A percentile compares a stretch with the other conserved stretches of the same genome.
These are phyloP conservation scores for Patella depressa DNA, from an alignment of 2,888 invertebrate species.

Conservation along the genomic window DNA sequence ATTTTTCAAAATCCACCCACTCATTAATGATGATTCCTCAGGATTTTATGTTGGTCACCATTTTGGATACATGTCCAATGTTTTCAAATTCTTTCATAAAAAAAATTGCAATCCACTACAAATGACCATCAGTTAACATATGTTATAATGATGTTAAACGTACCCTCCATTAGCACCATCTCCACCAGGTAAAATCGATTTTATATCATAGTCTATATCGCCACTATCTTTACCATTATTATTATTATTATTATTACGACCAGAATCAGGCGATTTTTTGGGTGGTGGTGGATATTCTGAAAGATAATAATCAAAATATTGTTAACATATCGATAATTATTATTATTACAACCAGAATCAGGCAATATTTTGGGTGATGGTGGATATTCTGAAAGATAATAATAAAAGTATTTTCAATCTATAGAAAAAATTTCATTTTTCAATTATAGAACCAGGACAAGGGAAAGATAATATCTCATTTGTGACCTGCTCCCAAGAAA, in stretches of 20 bases:
- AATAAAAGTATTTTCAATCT: not conserved
- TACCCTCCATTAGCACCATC: constrained; percentile 4
- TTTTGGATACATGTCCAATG: too few species aligned
- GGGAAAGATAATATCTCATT: too few species aligned
- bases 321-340: not conserved
- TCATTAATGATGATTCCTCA: too few species aligned
- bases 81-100: too few species aligned
- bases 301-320: not conserved
- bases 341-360: not conserved
- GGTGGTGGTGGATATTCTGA: constrained; percentile 8
- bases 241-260: constrained; percentile 10
- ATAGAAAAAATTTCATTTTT: not conserved
- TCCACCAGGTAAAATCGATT: not conserved
- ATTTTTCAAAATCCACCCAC: too few species aligned
- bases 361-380: not conserved
- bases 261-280: not conserved
- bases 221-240: not conserved
- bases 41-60: too few species aligned
- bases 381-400: not conserved
- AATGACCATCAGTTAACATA: too few species aligned
- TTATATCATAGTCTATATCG: not conserved
- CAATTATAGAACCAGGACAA: too few species aligned
- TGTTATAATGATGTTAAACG: not conserved
- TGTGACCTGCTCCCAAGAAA: too few species aligned
- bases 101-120: too few species aligned